These are phyloP conservation scores for Drosophila limbata DNA, from an alignment of 2,888 invertebrate genomes.

Conservation along the genomic window DNA sequence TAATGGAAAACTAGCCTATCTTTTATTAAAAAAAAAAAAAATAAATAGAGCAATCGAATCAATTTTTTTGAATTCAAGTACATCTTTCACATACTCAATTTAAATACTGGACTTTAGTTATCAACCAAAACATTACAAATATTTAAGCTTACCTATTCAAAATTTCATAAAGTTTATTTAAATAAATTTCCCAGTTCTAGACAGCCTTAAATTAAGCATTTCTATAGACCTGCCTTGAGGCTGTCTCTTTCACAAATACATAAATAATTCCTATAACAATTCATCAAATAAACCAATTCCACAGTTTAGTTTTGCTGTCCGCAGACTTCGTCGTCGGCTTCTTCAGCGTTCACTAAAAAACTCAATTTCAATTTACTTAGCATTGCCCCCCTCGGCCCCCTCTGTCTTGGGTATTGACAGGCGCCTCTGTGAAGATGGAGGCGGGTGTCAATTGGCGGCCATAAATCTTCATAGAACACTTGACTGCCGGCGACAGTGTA, in stretches of 20 bases:
- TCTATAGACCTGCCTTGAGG: background rate
- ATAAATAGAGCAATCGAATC: no score
- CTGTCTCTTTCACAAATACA: conserved; percentile 4
- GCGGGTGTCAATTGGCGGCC: conserved; percentile 72
- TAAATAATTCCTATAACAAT: conserved; percentile 44
- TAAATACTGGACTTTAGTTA: no score
- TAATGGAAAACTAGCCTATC: background rate
- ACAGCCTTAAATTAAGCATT: background rate
- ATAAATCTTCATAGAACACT: conserved; percentile 79
- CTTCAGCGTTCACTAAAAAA: conserved; percentile 14
- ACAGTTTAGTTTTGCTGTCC: conserved; percentile 7
- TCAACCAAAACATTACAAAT: no score
- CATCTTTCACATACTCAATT: no score
- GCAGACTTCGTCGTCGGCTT: conserved; percentile 11
- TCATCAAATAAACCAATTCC: conserved; percentile 54
- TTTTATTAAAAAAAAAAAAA: no score
- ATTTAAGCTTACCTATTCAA: background rate
- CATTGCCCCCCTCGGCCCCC: conserved; percentile 4
- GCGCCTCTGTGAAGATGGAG: conserved; percentile 57
- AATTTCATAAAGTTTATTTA: background rate
- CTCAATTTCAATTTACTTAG: conserved; percentile 50
- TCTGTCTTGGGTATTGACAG: conserved; percentile 35
- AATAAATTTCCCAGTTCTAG: background rate
- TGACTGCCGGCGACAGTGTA: conserved; percentile 75
- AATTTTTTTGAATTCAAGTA: no score